Evolutionary conservation across 2,113 vertebrate species (phyloP).

Genomic region (Muntiacus muntjak): DNA sequence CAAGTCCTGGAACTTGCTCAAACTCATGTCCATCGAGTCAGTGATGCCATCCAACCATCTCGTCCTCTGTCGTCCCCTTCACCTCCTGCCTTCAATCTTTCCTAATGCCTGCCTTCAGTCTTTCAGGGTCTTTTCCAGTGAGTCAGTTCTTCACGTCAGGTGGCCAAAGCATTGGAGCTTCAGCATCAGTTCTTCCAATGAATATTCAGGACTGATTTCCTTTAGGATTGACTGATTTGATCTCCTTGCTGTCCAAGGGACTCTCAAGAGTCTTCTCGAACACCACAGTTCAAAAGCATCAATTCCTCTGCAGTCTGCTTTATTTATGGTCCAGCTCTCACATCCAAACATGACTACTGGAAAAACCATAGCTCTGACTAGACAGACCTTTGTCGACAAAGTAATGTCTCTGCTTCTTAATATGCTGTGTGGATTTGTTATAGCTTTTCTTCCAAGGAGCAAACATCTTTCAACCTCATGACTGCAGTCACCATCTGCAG

Average conservation of each 20-base stretch:
- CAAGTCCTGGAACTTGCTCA: background rate
- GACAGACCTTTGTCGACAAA: background rate
- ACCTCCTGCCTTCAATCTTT: background rate
- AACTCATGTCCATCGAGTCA: background rate
- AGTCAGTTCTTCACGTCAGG: background rate
- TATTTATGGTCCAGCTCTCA: background rate
- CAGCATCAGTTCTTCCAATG: background rate
- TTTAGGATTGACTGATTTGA: background rate
- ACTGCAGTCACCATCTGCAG: background rate
- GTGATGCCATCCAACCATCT: background rate
- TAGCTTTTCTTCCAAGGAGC: background rate
- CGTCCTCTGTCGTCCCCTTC: background rate
- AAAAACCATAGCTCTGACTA: background rate
- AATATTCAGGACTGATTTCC: background rate
- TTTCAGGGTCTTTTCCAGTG: background rate
- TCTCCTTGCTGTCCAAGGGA: background rate
- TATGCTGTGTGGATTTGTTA: background rate
- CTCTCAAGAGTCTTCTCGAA: background rate
- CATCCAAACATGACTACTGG: background rate
- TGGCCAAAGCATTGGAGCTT: background rate
- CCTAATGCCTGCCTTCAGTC: background rate
- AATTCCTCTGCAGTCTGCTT: rapidly evolving
- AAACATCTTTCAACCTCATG: background rate
- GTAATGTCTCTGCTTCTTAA: background rate
- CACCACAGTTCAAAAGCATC: background rate